A percentile compares a stretch with the other conserved stretches of the same genome.
phyloP scores from a whole-genome alignment of 2,888 invertebrate genomes.

The Syrista parreyssii region DNA sequence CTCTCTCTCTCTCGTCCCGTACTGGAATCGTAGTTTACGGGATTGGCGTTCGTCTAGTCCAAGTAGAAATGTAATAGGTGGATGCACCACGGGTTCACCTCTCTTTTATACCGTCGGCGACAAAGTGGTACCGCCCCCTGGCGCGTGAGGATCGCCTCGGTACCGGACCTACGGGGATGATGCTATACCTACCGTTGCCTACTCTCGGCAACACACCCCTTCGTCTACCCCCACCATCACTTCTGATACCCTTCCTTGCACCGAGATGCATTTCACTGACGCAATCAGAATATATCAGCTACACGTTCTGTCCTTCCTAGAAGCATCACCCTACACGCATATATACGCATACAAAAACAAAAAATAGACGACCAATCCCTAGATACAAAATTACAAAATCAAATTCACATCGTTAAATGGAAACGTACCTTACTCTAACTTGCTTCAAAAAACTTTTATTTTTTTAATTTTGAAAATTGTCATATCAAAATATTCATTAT shows the following conservation, averaged over 20 bases:
- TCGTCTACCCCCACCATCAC: slow-evolving; percentile 29
- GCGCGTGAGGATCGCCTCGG: slow-evolving; percentile 47
- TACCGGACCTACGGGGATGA: slow-evolving; percentile 38
- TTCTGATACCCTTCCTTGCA: slow-evolving; percentile 2
- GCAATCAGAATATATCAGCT: neutral
- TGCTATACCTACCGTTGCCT: slow-evolving; percentile 12
- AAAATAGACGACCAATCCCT: neutral
- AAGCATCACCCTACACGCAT: neutral
- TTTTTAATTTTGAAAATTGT: neutral
- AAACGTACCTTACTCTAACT: neutral
- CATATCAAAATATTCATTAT: neutral
- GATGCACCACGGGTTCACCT: slow-evolving; percentile 47
- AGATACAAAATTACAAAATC: neutral
- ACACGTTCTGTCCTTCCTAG: neutral
- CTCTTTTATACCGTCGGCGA: slow-evolving; percentile 49
- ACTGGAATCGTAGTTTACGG: neutral
- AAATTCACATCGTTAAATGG: neutral
- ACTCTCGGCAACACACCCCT: slow-evolving; percentile 40
- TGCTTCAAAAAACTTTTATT: too few relatives aligned
- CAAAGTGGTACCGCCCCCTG: slow-evolving; percentile 47
- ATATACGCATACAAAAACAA: neutral
- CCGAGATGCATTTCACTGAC: slow-evolving; percentile 4
- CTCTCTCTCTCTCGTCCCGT: neutral
- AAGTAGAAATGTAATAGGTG: slow-evolving; percentile 51
- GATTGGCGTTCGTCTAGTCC: slow-evolving; percentile 14